A percentile compares a stretch with the other conserved stretches of the same genome.
Conservation (phyloP, 2,797 vertebrate species). For the Chiropotes sagulatus region DNA sequence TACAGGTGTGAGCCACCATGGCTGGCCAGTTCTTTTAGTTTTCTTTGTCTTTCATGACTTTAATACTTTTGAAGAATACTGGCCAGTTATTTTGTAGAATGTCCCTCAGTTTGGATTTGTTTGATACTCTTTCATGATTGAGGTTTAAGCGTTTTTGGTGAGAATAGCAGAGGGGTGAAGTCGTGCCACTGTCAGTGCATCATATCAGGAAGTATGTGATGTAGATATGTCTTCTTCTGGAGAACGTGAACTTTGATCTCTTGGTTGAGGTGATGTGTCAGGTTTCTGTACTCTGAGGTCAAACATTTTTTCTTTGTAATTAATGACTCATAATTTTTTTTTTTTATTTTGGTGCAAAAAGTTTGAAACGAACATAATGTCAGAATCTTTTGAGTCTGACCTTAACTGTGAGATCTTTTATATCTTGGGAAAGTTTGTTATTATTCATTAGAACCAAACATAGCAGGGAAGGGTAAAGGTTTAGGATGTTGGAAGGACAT, state of each 20-base stretch:
- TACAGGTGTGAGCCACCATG: not conserved
- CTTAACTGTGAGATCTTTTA: not conserved
- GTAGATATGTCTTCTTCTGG: not conserved
- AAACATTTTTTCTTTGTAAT: not conserved
- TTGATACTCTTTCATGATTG: not conserved
- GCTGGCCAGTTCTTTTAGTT: not conserved
- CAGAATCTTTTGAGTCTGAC: not conserved
- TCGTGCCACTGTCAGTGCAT: not conserved
- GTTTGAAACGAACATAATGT: not conserved
- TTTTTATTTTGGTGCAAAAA: not conserved
- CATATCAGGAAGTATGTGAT: fast-evolving
- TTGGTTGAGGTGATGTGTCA: not conserved
- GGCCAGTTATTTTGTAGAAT: not conserved
- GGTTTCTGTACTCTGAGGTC: not conserved
- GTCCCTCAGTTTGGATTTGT: not conserved
- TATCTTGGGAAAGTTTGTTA: not conserved
- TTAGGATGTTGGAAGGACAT: not conserved
- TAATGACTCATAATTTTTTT: not conserved
- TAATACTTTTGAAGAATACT: not conserved
- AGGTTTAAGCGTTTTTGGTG: not conserved
- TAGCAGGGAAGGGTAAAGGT: not conserved
- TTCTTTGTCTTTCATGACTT: not conserved
- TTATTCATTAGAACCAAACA: not conserved
- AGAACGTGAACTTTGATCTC: not conserved
- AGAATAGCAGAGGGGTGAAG: not conserved